Evolutionary conservation across 37 sponge, comb jelly and placozoan genomes (phyloP), one percentile per base, ranked within the genome.

Genomic region (Mnemiopsis leidyi): DNA sequence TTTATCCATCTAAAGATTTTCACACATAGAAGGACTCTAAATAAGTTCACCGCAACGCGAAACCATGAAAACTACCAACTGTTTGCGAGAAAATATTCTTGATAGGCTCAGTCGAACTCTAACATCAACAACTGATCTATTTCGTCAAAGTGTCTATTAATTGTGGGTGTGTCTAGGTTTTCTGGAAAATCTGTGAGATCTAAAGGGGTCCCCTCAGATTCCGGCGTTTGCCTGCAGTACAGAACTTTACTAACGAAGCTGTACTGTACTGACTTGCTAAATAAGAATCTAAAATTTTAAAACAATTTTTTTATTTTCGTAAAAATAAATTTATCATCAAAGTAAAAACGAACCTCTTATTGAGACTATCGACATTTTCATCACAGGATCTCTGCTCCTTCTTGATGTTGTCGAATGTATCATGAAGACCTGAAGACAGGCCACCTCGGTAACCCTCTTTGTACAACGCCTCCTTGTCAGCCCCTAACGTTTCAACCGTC

Each of bases 391-490:
- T 38, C 24, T 85, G 90, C 30, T 85, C 90, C 29, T 85, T 85
- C 61, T 85, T 85, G 29, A 85, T 85, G 26, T 85, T 85, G n/a
- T 85, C 90, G 90, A 85, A 85, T 2, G 90, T 85, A 28, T 85
- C 90, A 39, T 85, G 90, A 33, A 85, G 90, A 13, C 90, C 90
- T 1, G 90, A 85, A 39, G 38, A 36, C 0, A 85, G 90, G 29
- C 90, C 90, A 2, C 90, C 90, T 26, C 90, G 40, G 48, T 32
- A 85, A 9, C 90, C 90, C 90, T 85, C 90, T 61, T 85, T 85
- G 61, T 85, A 85, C n/a, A 85, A 61, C 24, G 90, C 90, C 30
- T 85, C 90, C 90, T 85, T 85, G 90, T 85, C 90, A 0, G 90
- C 90, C 0, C 90, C 90, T 26, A 85, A 61, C 0, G 90, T 32